A percentile compares a stretch with the other conserved stretches of the same genome.
phyloP scores from a whole-genome alignment of 1,140 invertebrate genomes.

The Lepidurus apus region DNA sequence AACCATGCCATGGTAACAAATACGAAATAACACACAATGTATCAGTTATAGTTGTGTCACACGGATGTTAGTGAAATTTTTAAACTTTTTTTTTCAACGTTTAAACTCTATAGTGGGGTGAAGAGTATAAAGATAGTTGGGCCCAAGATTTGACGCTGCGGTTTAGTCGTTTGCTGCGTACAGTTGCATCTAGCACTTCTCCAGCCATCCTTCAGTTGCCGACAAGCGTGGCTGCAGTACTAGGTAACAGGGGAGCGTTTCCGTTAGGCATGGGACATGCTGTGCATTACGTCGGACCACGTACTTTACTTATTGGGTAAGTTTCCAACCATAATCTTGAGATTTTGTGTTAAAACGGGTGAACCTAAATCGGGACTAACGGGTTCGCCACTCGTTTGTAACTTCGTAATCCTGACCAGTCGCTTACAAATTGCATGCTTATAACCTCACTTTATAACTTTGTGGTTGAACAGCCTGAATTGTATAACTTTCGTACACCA shows the following conservation, averaged over 20 bases:
- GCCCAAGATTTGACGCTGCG: slow-evolving; percentile 22
- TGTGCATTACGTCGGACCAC: slow-evolving; percentile 66
- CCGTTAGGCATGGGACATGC: slow-evolving; percentile 88
- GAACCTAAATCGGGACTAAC: too few relatives aligned
- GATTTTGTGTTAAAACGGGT: too few relatives aligned
- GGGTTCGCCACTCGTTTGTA: too few relatives aligned
- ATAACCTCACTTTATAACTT: too few relatives aligned
- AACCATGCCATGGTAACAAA: slow-evolving; percentile 66
- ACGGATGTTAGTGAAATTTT: background rate
- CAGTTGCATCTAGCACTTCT: slow-evolving; percentile 33
- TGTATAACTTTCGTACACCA: too few relatives aligned
- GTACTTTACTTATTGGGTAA: slow-evolving; percentile 78
- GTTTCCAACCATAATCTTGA: slow-evolving; percentile 34
- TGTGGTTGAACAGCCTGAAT: too few relatives aligned
- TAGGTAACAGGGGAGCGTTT: slow-evolving; percentile 72
- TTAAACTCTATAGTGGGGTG: slow-evolving; percentile 55
- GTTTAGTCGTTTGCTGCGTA: slow-evolving; percentile 34
- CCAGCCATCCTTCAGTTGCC: slow-evolving; percentile 61
- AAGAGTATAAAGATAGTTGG: slow-evolving; percentile 50
- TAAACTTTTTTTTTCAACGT: background rate
- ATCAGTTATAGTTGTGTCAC: too few relatives aligned
- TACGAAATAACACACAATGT: too few relatives aligned
- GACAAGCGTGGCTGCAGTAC: slow-evolving; percentile 64
- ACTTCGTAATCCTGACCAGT: too few relatives aligned
- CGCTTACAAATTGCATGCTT: too few relatives aligned